Evolutionary conservation across 2,797 vertebrate genomes (phyloP), one percentile per base, ranked within the genome.

Genomic region (Pipistrellus pygmaeus): DNA sequence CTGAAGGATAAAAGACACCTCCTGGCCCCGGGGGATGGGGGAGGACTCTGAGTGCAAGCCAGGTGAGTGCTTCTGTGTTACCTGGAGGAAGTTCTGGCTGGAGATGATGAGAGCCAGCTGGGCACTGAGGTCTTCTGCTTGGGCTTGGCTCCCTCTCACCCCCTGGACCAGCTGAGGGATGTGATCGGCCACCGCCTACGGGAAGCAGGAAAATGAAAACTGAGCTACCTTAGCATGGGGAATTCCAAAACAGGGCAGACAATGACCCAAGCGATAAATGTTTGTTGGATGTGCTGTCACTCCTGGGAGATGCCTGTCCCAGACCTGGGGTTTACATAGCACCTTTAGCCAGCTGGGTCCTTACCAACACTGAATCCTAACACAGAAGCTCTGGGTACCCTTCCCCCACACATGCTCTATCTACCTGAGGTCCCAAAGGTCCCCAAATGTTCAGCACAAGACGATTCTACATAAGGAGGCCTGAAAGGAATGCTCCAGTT

Each of bases 51-150:
- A 2, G 80, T 10, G 15, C 30, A 27, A 69, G 0, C 38, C 5
- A 12, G 55, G 11, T 1, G 48, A 69, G 25, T 5, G 23, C 10
- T 5, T 51, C 80, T 14, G 2, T 27, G 77, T 96, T 96, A 98
- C 99, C 99, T 99, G 99, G 88, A 99, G 98, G 97, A 99, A 99
- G 98, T 99, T 99, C 97, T 99, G 99, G 97, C 99, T 99, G 97
- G 99, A 99, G 97, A 99, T 99, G 97, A 99, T 99, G 92, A 99
- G 98, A 48, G 99, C 97, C 48, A 99, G 99, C 96, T 99, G 99
- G 55, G 99, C 99, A 35, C 99, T 99, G 55, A 99, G 98, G 97
- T 99, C 99, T 97, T 99, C 99, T 0, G 99, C 98, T 96, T 99
- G 99, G 48, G 99, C 98, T 97, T 99, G 99, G 98, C 99, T 99